Evolutionary conservation across 2,888 invertebrate species (phyloP).

Genomic region (Liopterus haemorrhoidalis): DNA sequence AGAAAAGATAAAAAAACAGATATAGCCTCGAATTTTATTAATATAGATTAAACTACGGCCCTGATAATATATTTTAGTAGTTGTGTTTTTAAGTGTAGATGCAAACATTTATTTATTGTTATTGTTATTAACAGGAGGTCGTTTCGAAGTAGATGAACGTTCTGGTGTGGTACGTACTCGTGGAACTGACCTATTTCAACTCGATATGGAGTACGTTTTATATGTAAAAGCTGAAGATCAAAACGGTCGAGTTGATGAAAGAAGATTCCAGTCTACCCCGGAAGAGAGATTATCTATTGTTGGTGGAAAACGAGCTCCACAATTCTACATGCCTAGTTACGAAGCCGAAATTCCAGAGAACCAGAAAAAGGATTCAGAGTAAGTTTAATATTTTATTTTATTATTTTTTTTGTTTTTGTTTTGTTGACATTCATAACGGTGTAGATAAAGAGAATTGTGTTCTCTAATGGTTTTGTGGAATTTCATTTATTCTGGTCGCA

Average conservation of each 20-base stretch:
- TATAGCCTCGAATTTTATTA: too few relatives aligned
- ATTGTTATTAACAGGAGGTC: constrained; percentile 15
- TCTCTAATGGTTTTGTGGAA: background rate
- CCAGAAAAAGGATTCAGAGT: constrained; percentile 95
- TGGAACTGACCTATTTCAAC: constrained; percentile 85
- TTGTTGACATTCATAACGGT: too few relatives aligned
- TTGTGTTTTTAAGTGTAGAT: too few relatives aligned
- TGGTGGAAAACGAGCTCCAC: constrained; percentile 95
- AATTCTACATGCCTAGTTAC: constrained; percentile 94
- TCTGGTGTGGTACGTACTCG: constrained; percentile 88
- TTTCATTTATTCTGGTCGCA: background rate
- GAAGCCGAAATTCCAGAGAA: constrained; percentile 95
- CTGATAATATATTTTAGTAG: too few relatives aligned
- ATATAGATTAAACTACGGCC: too few relatives aligned
- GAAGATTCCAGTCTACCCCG: constrained; percentile 82
- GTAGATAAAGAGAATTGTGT: too few relatives aligned
- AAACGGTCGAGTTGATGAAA: constrained; percentile 86
- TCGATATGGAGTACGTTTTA: constrained; percentile 93
- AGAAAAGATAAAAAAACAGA: too few relatives aligned
- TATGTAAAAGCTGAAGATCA: constrained; percentile 96
- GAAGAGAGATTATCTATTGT: constrained; percentile 90
- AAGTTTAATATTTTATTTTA: constrained; percentile 46
- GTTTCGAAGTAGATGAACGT: constrained; percentile 81
- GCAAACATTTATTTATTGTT: too few relatives aligned
- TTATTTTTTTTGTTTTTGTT: constrained; percentile 20